Conservation (phyloP, 1,140 invertebrate genomes). For the Eumaeus atala region DNA sequence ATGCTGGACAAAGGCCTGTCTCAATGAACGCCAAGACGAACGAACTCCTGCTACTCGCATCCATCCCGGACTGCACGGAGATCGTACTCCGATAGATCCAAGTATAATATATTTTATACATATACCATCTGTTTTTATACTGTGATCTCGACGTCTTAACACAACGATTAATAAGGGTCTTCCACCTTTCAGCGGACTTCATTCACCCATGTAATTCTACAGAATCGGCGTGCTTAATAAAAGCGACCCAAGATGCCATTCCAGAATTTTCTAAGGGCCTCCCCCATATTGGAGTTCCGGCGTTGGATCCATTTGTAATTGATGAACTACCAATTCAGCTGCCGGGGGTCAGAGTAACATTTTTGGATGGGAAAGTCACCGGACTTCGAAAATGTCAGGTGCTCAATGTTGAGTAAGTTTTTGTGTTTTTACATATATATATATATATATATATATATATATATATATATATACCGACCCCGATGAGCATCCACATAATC, state of each 20-base stretch:
- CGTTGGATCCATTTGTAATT: slow-evolving; percentile 59
- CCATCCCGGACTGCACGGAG: no score
- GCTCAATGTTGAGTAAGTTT: slow-evolving; percentile 61
- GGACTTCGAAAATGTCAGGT: slow-evolving; percentile 59
- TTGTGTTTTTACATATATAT: neutral
- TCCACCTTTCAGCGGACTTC: slow-evolving; percentile 47
- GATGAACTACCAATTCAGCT: slow-evolving; percentile 61
- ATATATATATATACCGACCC: no score
- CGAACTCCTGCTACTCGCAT: no score
- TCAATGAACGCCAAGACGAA: no score
- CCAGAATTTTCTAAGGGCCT: slow-evolving; percentile 58
- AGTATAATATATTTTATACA: no score
- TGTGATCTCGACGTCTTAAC: no score
- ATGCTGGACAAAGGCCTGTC: no score
- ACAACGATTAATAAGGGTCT: neutral
- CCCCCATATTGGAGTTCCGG: slow-evolving; percentile 50
- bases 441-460: no score
- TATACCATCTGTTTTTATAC: no score
- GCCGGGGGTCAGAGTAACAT: slow-evolving; percentile 62
- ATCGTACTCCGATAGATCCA: no score
- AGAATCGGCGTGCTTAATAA: slow-evolving; percentile 48
- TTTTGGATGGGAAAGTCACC: slow-evolving; percentile 57
- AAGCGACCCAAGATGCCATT: slow-evolving; percentile 59
- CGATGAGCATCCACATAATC: no score
- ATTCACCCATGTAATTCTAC: slow-evolving; percentile 61